A percentile compares a stretch with the other conserved stretches of the same genome.
Conservation (phyloP, 2,113 vertebrate species). For the Pangasianodon gigas region DNA sequence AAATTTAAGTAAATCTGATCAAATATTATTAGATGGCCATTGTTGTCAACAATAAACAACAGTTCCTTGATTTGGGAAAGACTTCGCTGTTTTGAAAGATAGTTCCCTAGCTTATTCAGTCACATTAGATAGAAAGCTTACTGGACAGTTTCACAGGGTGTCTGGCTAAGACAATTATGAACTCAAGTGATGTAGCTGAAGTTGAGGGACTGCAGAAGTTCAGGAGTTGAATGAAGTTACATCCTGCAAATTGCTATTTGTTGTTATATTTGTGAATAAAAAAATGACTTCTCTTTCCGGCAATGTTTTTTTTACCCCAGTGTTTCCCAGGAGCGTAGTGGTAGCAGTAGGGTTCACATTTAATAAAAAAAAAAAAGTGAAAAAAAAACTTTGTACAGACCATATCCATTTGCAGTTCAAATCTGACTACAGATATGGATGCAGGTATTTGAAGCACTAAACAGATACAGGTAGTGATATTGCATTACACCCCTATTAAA, state of each 20-base stretch:
- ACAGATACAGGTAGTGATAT: background rate
- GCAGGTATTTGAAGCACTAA: background rate
- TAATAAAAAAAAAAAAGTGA: too few species aligned
- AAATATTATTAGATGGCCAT: background rate
- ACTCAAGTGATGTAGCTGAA: too few species aligned
- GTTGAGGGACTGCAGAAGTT: background rate
- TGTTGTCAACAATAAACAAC: too few species aligned
- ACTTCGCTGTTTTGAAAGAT: too few species aligned
- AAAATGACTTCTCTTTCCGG: background rate
- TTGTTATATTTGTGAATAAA: too few species aligned
- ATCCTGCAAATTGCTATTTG: background rate
- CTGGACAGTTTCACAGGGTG: too few species aligned
- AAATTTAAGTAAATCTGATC: too few species aligned
- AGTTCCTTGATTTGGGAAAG: background rate
- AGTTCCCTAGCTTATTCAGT: too few species aligned
- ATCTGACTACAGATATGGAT: background rate
- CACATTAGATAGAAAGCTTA: background rate
- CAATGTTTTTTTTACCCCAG: background rate
- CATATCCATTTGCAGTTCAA: background rate
- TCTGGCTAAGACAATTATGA: too few species aligned
- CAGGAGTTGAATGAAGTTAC: background rate
- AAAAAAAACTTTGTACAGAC: background rate
- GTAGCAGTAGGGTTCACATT: background rate
- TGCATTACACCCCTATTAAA: background rate
- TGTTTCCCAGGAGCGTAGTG: background rate